Evolutionary conservation across 2,888 invertebrate species (phyloP).

Genomic region (Cephus nigrinus): DNA sequence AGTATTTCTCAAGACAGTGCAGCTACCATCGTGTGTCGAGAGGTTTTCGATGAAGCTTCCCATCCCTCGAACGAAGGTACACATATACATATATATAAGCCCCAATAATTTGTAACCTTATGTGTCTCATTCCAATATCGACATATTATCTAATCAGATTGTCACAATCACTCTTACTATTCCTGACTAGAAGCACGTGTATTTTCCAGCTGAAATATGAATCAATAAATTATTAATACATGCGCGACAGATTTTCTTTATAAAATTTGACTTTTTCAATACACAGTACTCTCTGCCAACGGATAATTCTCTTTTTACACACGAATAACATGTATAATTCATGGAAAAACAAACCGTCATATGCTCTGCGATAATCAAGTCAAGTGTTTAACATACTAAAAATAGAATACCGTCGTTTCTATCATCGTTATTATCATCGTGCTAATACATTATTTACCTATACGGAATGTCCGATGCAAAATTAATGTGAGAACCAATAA

Average conservation of each 20-base stretch:
- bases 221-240: not conserved
- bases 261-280: not conserved
- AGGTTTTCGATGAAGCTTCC: conserved; percentile 87
- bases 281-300: not conserved
- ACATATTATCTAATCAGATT: not conserved
- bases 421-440: not conserved
- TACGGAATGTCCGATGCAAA: not conserved
- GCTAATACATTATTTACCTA: not conserved
- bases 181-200: not conserved
- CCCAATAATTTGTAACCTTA: not conserved
- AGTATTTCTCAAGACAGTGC: conserved; percentile 64
- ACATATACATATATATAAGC: conserved; percentile 40
- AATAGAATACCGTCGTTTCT: not conserved
- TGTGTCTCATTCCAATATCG: not conserved
- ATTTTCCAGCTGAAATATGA: not conserved
- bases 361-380: not conserved
- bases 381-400: not conserved
- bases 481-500: not conserved
- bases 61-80: conserved; percentile 85
- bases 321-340: not conserved
- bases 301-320: not conserved
- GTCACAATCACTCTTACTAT: not conserved
- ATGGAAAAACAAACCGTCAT: not conserved
- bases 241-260: too few relatives aligned
- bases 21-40: conserved; percentile 79